Conservation (phyloP, 2,113 vertebrate genomes). For the Cynopterus brachyotis region DNA sequence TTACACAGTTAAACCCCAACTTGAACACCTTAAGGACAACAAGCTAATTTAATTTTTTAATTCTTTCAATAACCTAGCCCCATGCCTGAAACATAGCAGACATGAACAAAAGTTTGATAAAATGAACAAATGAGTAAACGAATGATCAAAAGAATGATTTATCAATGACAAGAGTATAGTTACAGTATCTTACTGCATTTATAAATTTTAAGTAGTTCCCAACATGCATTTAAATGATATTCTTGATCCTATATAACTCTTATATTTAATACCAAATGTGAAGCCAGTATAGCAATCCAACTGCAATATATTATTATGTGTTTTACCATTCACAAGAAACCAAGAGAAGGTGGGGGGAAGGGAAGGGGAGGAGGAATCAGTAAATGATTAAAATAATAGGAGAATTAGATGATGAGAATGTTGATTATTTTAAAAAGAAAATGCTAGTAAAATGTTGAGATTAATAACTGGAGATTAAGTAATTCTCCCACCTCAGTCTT, state of each 20-base stretch:
- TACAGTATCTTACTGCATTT: slow-evolving; percentile 22
- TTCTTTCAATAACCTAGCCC: not conserved
- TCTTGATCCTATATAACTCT: not conserved
- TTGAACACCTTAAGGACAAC: not conserved
- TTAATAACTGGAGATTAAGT: slow-evolving; percentile 32
- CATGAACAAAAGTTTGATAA: slow-evolving; percentile 20
- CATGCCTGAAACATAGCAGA: not conserved
- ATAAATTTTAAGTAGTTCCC: slow-evolving; percentile 1
- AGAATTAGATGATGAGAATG: slow-evolving; percentile 31
- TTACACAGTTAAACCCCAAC: slow-evolving; percentile 8
- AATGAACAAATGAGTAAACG: slow-evolving; percentile 40
- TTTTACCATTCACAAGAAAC: slow-evolving; percentile 48
- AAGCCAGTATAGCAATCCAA: not conserved
- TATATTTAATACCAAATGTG: slow-evolving; percentile 16
- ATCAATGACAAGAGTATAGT: not conserved
- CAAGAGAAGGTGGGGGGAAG: not conserved
- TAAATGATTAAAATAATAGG: slow-evolving; percentile 15
- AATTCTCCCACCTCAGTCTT: slow-evolving; percentile 16
- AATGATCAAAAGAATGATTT: not conserved
- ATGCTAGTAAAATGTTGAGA: slow-evolving; percentile 32
- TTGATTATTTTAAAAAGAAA: slow-evolving; percentile 47
- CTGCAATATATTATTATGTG: not conserved
- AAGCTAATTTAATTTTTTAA: slow-evolving; percentile 41
- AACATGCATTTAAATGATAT: not conserved
- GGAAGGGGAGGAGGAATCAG: not conserved